Evolutionary conservation across 2,113 vertebrate genomes (phyloP), one percentile per base, ranked within the genome.

Genomic region (Sialia sialis): DNA sequence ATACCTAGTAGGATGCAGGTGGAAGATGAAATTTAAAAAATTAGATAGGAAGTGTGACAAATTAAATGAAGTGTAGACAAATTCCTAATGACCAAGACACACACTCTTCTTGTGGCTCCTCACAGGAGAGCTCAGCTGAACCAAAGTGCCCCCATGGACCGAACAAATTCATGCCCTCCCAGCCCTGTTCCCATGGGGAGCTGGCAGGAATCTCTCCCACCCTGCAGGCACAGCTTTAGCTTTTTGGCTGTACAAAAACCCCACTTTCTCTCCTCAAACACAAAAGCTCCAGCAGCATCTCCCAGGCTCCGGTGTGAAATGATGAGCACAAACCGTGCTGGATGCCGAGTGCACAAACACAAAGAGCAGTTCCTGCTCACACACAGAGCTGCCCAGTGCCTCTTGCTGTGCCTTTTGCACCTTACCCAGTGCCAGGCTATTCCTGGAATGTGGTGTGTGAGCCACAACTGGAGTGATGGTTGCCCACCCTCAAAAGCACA

Each of bases 381-480:
- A 44, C 17, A 11, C 49, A 52, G 76, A 49, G 20, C 76, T 27
- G 36, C 72, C 75, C 72, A 36, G 67, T 3, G 49, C 73, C 63
- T 55, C 72, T 29, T 38, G 34, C 70, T 68, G 80, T 13, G 44
- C 58, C 48, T 79, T 70, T 3, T 22, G 39, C 46, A 26, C 6
- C 2, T 49, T 21, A 1, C 2, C 66, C 82, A 4, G 25, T 20
- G 32, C 51, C 26, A 64, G 77, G 60, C 55, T 54, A 1, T 9
- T 18, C 38, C n/a, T 4, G 2, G 59, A 48, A 69, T 2, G 4
- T 2, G 39, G 38, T 0, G 1, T 11, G 27, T 7, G 56, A 87
- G 43, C 34, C 81, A 21, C 7, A 0, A 13, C 6, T 6, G 0
- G 58, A 30, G 56, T 2, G 0, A 13, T 3, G 17, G 10, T 19